phyloP scores from a whole-genome alignment of 2,888 invertebrate species.

The Amitus sp. region DNA sequence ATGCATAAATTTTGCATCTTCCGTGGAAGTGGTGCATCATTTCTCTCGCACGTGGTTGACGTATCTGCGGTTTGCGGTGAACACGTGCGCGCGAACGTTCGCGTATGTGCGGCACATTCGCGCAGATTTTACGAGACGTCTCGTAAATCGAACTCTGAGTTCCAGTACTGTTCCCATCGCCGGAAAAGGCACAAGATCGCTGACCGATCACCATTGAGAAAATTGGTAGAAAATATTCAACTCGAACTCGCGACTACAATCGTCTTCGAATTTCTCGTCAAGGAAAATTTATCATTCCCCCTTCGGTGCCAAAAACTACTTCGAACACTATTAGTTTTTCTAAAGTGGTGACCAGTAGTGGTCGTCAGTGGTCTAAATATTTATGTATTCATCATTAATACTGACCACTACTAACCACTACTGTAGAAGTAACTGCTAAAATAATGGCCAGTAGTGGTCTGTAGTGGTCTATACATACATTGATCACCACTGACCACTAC shows the following conservation, averaged over 20 bases:
- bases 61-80: conserved; percentile 31
- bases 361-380: too few relatives aligned
- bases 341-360: too few relatives aligned
- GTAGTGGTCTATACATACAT: too few relatives aligned
- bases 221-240: conserved; percentile 32
- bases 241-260: conserved; percentile 7
- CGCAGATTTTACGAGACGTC: conserved; percentile 32
- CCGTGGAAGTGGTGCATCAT: conserved; percentile 18
- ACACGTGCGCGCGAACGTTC: conserved; percentile 8
- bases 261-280: conserved; percentile 7
- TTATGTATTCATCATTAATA: too few relatives aligned
- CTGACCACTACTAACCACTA: too few relatives aligned
- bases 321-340: too few relatives aligned
- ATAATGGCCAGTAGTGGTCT: too few relatives aligned
- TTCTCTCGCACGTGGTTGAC: conserved; percentile 28
- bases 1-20: conserved; percentile 37
- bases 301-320: too few relatives aligned
- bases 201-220: conserved; percentile 46
- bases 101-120: conserved; percentile 5
- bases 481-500: too few relatives aligned
- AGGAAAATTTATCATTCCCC: too few relatives aligned
- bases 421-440: too few relatives aligned
- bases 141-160: conserved; percentile 34
- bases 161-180: conserved; percentile 17
- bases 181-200: conserved; percentile 28